Evolutionary conservation across 2,888 invertebrate species (phyloP).

Genomic region (Ornithoptera priamus): DNA sequence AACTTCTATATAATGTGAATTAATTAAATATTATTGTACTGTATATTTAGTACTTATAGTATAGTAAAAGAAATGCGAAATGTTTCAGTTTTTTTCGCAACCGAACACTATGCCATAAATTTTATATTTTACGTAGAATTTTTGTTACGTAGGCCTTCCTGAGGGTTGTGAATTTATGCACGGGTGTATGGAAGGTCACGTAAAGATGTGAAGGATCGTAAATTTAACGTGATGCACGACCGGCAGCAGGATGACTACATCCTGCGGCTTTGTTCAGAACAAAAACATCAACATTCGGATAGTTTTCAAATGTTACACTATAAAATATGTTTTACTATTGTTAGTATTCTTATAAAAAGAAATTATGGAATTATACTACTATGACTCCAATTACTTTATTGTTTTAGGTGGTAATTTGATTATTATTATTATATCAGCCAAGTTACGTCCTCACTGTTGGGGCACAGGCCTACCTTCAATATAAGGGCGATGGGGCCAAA

Average conservation of each 20-base stretch:
- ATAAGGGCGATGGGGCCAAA: no score
- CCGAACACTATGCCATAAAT: constrained; percentile 6
- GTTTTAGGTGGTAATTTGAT: no score
- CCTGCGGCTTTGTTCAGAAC: neutral
- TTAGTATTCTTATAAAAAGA: no score
- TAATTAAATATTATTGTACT: neutral
- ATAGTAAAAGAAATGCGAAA: neutral
- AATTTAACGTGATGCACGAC: constrained; percentile 21
- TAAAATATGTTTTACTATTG: no score
- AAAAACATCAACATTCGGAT: no score
- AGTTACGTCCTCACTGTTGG: no score
- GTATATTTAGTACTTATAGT: neutral
- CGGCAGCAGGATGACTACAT: neutral
- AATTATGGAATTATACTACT: no score
- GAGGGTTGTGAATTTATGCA: constrained; percentile 23
- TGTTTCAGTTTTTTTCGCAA: neutral
- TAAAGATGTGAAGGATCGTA: constrained; percentile 26
- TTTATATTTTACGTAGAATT: constrained; percentile 21
- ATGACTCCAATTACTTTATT: no score
- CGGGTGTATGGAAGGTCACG: constrained; percentile 28
- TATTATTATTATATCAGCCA: no score
- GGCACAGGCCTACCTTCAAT: no score
- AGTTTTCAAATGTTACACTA: no score
- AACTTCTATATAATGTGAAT: no score
- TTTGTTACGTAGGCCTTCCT: constrained; percentile 8